Evolutionary conservation across 2,797 vertebrate genomes (phyloP), one percentile per base, ranked within the genome.

Genomic region (Danio choprae): DNA sequence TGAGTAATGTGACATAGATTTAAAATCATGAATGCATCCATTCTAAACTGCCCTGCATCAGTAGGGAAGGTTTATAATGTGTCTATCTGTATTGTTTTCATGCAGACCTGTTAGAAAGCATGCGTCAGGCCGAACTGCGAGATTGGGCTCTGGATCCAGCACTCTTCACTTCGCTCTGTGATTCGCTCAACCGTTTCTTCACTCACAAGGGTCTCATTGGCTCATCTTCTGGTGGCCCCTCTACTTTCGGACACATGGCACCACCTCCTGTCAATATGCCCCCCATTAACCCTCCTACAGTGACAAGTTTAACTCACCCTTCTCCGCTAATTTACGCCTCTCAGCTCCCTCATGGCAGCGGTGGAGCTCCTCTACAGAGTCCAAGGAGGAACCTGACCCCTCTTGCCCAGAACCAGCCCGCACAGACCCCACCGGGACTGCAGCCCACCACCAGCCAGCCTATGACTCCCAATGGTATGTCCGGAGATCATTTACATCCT

Each of bases 141-240:
- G 97, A 99, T 88, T 99, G 96, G 97, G 96, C 95, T 44, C 88
- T 99, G 85, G 98, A 99, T 87, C 96, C 98, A 44, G 88, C 94
- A 1, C 95, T 98, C 84, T 98, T 99, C 91, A 97, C 95, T 18
- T 98, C 97, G 40, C 95, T 99, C 84, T 99, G 97, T 60, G 98
- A 99, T 90, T 99, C 98, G 40, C 95, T 98, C 85, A 98, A 98
- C 92, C 97, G 96, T 86, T 97, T 99, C 91, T 97, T 99, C 67
- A 96, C 96, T 77, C 96, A 98, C 88, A 98, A 95, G 87, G 97
- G 97, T 81, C 96, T 99, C 80, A 91, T 95, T 79, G 91, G 86
- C 59, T 88, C 88, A 0, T 59, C 74, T 50, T 86, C 91, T 4
- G 89, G 91, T n/a, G 91, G 74, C 29, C 88, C 84, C 82, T 91